phyloP scores from a whole-genome alignment of 2,888 invertebrate genomes.

The Dorcus parallelipipedus region DNA sequence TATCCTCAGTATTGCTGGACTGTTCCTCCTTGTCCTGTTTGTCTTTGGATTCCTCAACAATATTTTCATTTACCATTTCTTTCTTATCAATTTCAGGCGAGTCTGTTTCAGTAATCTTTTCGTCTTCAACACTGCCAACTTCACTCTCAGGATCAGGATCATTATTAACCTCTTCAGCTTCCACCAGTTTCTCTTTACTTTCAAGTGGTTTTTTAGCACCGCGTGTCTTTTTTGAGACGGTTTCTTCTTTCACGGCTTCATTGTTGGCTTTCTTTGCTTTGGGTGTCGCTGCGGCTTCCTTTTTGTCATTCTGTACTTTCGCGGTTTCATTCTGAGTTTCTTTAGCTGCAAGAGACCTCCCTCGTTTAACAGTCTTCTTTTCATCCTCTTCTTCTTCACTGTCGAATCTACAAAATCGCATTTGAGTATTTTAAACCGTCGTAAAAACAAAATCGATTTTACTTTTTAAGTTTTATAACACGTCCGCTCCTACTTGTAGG shows the following conservation, averaged over 20 bases:
- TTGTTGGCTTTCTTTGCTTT: no score
- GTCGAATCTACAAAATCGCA: slow-evolving; percentile 46
- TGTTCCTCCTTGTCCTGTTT: neutral
- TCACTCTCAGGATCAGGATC: neutral
- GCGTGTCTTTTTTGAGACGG: no score
- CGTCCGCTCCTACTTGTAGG: slow-evolving; percentile 63
- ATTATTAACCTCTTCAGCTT: neutral
- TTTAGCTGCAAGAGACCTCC: neutral
- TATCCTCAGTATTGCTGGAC: slow-evolving; percentile 12
- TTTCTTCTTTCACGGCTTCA: no score
- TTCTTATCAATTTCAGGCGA: neutral
- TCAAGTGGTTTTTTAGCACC: no score
- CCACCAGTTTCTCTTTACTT: neutral
- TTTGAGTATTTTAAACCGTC: neutral
- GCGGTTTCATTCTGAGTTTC: no score
- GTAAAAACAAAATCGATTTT: slow-evolving; percentile 3
- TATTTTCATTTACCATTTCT: neutral
- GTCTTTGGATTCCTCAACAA: slow-evolving; percentile 7
- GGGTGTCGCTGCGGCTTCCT: neutral
- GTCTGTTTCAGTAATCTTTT: slow-evolving; percentile 15
- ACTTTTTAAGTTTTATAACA: slow-evolving; percentile 69
- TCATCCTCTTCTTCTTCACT: slow-evolving; percentile 52
- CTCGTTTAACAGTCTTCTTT: slow-evolving; percentile 45
- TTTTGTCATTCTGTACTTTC: neutral
- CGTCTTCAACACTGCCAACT: neutral